Conservation (phyloP, 2,888 invertebrate species). For the Microctonus hyperodae region DNA sequence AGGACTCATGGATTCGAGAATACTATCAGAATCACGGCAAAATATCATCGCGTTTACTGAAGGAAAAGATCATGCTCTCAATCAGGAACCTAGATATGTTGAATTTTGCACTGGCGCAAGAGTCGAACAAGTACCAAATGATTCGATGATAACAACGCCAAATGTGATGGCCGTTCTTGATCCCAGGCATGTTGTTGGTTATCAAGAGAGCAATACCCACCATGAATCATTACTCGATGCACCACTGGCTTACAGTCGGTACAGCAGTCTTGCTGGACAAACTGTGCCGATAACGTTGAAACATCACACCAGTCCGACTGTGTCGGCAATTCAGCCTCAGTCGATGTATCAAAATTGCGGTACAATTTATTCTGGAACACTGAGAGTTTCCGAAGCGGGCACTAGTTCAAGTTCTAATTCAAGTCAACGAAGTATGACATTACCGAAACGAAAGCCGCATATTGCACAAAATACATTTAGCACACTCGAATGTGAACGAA, state of each 20-base stretch:
- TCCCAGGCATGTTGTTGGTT: slow-evolving; percentile 38
- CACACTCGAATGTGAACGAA: slow-evolving; percentile 59
- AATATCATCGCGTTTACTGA: slow-evolving; percentile 60
- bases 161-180: slow-evolving; percentile 39
- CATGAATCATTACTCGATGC: slow-evolving; percentile 55
- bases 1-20: slow-evolving; percentile 59
- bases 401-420: slow-evolving; percentile 59
- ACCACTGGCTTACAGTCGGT: slow-evolving; percentile 54
- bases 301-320: slow-evolving; percentile 54
- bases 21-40: slow-evolving; percentile 58
- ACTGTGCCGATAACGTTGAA: slow-evolving; percentile 61
- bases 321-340: slow-evolving; percentile 59
- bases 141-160: slow-evolving; percentile 11
- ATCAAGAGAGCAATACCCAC: slow-evolving; percentile 44
- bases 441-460: slow-evolving; percentile 58
- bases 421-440: slow-evolving; percentile 60
- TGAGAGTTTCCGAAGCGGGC: slow-evolving; percentile 59
- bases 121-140: slow-evolving; percentile 18
- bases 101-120: slow-evolving; percentile 42
- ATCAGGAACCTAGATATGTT: slow-evolving; percentile 54
- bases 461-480: slow-evolving; percentile 61
- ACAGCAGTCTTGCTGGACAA: slow-evolving; percentile 58
- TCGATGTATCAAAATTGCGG: slow-evolving; percentile 61
- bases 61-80: slow-evolving; percentile 51
- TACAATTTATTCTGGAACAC: slow-evolving; percentile 59